phyloP scores from a whole-genome alignment of 2,888 invertebrate species.

The Lycia hirtaria region DNA sequence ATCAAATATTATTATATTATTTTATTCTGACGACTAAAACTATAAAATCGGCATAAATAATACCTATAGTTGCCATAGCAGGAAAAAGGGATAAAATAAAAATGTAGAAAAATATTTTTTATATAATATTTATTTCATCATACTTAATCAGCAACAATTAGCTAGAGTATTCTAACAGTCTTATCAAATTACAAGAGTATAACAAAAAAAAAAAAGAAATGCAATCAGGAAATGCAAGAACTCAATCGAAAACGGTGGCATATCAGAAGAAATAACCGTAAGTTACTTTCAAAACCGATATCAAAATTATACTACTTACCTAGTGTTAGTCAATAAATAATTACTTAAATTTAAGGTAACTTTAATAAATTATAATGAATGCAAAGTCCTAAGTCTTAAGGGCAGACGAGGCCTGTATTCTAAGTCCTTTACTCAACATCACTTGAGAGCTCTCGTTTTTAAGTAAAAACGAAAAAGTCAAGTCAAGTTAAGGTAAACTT shows the following conservation, averaged over 20 bases:
- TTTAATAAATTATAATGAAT: constrained; percentile 78
- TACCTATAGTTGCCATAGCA: not conserved
- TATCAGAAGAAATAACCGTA: constrained; percentile 32
- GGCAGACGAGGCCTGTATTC: constrained; percentile 54
- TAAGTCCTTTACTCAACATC: constrained; percentile 1
- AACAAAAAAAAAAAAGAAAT: constrained; percentile 71
- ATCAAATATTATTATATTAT: no score
- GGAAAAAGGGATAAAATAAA: constrained; percentile 39
- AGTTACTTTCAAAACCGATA: constrained; percentile 48
- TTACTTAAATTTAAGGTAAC: constrained; percentile 80
- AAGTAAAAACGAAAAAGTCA: not conserved
- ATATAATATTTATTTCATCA: constrained; percentile 70
- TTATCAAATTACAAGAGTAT: constrained; percentile 83
- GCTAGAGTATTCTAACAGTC: constrained; percentile 84
- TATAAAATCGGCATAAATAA: no score
- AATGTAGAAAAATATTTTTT: constrained; percentile 51
- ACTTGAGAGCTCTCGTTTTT: not conserved
- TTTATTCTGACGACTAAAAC: no score
- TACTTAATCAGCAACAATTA: constrained; percentile 68
- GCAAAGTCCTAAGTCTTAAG: constrained; percentile 55
- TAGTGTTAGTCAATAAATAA: constrained; percentile 81
- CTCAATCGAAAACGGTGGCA: constrained; percentile 45
- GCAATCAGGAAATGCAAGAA: constrained; percentile 73
- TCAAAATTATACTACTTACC: constrained; percentile 59
- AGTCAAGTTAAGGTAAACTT: constrained; percentile 23